Evolutionary conservation across 2,797 vertebrate genomes (phyloP).

Genomic region (Phalanger gymnotis): DNA sequence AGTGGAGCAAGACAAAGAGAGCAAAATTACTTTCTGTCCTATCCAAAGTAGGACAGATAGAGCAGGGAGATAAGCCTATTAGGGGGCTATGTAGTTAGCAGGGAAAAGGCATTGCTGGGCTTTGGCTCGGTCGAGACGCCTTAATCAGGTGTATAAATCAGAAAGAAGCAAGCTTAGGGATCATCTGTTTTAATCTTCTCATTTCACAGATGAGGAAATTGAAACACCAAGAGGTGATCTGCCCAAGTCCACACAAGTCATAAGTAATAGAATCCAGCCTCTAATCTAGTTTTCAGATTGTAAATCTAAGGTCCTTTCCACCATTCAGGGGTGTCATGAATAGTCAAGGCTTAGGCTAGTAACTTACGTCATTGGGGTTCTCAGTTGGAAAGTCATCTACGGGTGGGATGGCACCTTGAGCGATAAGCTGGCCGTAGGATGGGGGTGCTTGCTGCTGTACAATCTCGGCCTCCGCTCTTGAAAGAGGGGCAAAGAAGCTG

Average conservation of each 20-base stretch:
- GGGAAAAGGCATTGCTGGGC: background rate
- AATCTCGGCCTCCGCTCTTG: constrained; percentile 91
- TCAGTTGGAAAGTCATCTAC: constrained; percentile 96
- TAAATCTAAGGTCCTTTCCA: background rate
- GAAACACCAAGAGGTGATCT: too few relatives aligned
- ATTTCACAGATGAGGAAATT: background rate
- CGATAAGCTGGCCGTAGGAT: constrained; percentile 95
- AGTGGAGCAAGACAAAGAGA: background rate
- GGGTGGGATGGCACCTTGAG: constrained; percentile 93
- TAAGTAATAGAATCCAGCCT: background rate
- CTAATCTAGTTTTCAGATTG: background rate
- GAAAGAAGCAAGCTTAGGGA: background rate
- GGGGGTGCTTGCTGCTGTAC: constrained; percentile 95
- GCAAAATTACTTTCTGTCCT: background rate
- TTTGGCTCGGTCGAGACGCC: background rate
- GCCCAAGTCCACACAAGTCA: background rate
- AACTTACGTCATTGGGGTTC: constrained; percentile 91
- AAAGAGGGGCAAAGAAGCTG: constrained; percentile 93
- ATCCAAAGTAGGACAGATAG: background rate
- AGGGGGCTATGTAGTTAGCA: background rate
- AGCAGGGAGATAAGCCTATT: background rate
- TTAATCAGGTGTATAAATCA: background rate
- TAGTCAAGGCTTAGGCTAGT: background rate
- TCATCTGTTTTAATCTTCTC: background rate
- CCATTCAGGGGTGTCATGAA: background rate